Evolutionary conservation across 2,113 vertebrate species (phyloP).

Genomic region (Toxostoma redivivum): DNA sequence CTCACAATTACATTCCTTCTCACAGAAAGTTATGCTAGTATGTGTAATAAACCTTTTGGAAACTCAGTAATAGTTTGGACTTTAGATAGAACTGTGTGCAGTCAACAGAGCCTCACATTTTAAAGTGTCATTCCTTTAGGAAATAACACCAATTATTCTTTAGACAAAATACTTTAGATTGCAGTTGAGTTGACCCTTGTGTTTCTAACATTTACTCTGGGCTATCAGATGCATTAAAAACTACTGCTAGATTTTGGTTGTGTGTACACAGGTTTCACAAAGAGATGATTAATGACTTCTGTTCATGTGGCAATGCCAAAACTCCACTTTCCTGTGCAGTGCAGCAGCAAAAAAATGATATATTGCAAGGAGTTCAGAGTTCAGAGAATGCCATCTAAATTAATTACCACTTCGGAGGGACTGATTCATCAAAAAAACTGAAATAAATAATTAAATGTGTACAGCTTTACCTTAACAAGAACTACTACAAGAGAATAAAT

Average conservation of each 20-base stretch:
- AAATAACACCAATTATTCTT: background rate
- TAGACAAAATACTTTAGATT: background rate
- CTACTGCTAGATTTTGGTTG: background rate
- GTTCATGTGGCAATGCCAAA: slow-evolving; percentile 21
- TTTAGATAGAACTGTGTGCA: background rate
- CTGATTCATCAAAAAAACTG: slow-evolving; percentile 65
- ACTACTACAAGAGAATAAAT: slow-evolving; percentile 9
- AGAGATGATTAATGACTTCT: slow-evolving; percentile 7
- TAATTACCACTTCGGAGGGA: slow-evolving; percentile 68
- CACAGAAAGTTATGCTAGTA: background rate
- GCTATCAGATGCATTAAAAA: background rate
- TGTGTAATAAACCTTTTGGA: background rate
- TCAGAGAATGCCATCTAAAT: slow-evolving; percentile 69
- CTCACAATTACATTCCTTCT: background rate
- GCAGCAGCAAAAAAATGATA: slow-evolving; percentile 38
- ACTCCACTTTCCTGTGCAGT: slow-evolving; percentile 12
- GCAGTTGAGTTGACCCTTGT: background rate
- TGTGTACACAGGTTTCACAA: background rate
- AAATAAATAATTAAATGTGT: slow-evolving; percentile 63
- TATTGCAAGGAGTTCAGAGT: slow-evolving; percentile 41
- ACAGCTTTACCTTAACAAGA: slow-evolving; percentile 58
- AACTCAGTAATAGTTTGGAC: background rate
- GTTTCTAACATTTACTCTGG: background rate
- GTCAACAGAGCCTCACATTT: background rate
- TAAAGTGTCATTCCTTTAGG: background rate